Percentiles rank a stretch among this genome's conserved stretches.
Conservation (phyloP, 2,113 vertebrate species). For the Ellobius talpinus region DNA sequence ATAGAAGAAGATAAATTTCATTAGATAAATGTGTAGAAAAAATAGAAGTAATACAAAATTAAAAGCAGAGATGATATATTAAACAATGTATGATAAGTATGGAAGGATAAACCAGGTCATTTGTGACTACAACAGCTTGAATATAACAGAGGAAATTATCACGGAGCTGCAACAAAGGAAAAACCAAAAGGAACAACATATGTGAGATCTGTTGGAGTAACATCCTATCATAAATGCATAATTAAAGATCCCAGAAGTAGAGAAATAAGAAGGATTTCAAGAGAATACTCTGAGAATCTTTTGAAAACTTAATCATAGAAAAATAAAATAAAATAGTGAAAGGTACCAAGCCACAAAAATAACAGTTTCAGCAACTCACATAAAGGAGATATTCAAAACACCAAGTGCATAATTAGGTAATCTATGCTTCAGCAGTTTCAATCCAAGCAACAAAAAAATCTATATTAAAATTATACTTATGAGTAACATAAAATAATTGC, state of each 20-base stretch:
- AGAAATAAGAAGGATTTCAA: not conserved
- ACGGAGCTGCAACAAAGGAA: not conserved
- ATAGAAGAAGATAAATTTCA: not conserved
- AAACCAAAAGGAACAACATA: constrained; percentile 11
- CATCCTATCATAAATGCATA: not conserved
- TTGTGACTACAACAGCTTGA: not conserved
- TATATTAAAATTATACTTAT: not conserved
- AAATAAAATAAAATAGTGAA: not conserved
- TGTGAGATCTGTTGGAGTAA: not conserved
- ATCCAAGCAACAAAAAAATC: not conserved
- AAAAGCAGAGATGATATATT: not conserved
- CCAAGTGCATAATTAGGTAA: not conserved
- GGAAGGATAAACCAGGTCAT: not conserved
- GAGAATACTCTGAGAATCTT: not conserved
- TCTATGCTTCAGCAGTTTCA: not conserved
- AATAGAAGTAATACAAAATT: not conserved
- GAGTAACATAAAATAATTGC: not conserved
- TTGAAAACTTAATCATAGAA: not conserved
- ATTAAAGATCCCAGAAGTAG: not conserved
- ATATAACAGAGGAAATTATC: not conserved
- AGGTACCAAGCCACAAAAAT: not conserved
- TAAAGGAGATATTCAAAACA: not conserved
- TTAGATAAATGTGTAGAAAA: constrained; percentile 24
- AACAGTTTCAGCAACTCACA: not conserved
- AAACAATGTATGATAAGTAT: not conserved